phyloP scores from a whole-genome alignment of 35 echinoderm and acorn worm species.

The Stichopus chloronotus region DNA sequence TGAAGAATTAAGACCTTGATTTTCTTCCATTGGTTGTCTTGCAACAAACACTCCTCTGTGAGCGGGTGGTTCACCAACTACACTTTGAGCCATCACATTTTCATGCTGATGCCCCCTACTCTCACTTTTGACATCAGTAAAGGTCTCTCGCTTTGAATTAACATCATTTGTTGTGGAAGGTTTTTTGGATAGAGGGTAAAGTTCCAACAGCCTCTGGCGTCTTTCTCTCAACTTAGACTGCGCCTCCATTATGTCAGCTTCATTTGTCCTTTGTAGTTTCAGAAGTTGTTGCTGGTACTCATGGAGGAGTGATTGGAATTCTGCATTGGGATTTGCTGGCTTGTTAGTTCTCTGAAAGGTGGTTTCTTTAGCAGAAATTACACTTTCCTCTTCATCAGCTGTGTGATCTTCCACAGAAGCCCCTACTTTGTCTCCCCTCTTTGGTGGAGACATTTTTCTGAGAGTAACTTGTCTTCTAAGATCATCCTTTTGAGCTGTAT shows the following conservation, averaged over 20 bases:
- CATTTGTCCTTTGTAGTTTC: conserved; percentile 39
- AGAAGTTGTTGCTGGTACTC: conserved; percentile 49
- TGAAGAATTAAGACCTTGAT: background rate
- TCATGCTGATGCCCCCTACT: background rate
- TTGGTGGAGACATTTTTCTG: background rate
- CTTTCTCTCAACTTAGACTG: conserved; percentile 31
- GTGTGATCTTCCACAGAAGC: background rate
- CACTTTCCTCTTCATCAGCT: background rate
- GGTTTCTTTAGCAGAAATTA: too few species aligned
- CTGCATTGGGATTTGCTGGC: background rate
- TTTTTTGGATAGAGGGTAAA: background rate
- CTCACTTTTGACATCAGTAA: background rate
- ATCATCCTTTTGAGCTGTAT: background rate
- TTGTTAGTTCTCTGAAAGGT: background rate
- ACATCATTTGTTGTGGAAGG: background rate
- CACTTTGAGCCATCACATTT: background rate
- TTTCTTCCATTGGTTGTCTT: background rate
- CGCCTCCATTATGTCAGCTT: background rate
- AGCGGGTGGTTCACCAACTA: too few species aligned
- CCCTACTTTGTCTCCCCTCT: background rate
- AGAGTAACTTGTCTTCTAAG: background rate
- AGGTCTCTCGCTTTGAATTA: background rate
- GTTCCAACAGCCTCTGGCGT: conserved; percentile 2
- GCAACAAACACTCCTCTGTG: background rate
- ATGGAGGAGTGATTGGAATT: conserved; percentile 17